A percentile compares a stretch with the other conserved stretches of the same genome.
These are phyloP conservation scores for Pristiophorus japonicus DNA, from an alignment of 2,113 vertebrate species.

Conservation along the genomic window DNA sequence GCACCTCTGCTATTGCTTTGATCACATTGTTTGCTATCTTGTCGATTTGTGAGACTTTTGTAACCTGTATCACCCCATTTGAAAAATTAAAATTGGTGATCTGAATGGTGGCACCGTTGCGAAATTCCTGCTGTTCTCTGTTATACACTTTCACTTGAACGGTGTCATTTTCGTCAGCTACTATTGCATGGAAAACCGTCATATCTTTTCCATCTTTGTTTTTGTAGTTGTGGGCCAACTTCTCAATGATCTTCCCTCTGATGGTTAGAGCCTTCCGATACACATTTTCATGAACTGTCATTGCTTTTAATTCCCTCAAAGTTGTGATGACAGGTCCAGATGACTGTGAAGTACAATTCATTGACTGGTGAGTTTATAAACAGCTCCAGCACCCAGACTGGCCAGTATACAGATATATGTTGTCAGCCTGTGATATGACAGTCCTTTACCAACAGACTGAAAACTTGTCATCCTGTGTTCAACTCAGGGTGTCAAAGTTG, in stretches of 20 bases:
- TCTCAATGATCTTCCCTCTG: slow-evolving; percentile 12
- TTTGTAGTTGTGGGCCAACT: background rate
- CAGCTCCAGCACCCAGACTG: background rate
- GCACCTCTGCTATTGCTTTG: background rate
- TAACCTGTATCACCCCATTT: background rate
- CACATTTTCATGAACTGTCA: background rate
- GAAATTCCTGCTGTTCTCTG: background rate
- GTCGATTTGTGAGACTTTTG: background rate
- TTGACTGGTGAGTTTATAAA: background rate
- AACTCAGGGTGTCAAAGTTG: too few relatives aligned
- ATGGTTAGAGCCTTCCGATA: background rate
- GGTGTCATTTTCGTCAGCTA: background rate
- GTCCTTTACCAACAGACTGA: too few relatives aligned
- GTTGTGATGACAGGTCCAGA: background rate
- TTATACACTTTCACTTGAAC: background rate
- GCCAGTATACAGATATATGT: too few relatives aligned
- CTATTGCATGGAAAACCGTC: background rate
- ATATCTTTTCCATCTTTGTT: background rate
- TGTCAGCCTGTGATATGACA: too few relatives aligned
- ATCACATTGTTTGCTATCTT: background rate
- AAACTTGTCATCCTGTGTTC: too few relatives aligned
- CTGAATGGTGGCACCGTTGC: background rate
- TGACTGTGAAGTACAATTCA: background rate
- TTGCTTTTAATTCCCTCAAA: background rate
- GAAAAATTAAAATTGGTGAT: background rate